Evolutionary conservation across 1,140 invertebrate species (phyloP).

Genomic region (Aphelinus atriplicis): DNA sequence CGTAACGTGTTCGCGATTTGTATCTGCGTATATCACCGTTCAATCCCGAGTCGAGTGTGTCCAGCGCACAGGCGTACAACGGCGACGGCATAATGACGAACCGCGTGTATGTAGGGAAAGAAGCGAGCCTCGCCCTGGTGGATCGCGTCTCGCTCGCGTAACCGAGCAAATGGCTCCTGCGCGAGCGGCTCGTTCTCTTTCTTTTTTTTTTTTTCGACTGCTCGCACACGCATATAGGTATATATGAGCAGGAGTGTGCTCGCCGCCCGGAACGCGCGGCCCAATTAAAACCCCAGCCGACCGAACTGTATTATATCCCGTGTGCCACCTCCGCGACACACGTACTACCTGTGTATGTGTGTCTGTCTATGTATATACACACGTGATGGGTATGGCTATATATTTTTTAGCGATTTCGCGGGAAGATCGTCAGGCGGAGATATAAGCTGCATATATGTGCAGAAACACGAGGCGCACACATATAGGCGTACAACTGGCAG

Average conservation of each 20-base stretch:
- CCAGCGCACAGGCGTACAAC: too few relatives aligned
- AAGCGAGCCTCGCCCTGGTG: conserved; percentile 2
- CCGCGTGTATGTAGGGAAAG: background rate
- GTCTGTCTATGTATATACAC: too few relatives aligned
- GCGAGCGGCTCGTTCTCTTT: background rate
- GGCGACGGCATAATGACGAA: too few relatives aligned
- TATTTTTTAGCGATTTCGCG: conserved; percentile 34
- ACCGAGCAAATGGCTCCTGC: conserved; percentile 26
- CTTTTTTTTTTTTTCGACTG: conserved; percentile 19
- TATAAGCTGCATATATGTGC: background rate
- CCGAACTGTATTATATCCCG: too few relatives aligned
- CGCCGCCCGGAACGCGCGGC: background rate
- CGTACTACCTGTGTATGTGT: too few relatives aligned
- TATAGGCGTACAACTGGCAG: background rate
- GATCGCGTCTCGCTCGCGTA: conserved; percentile 25
- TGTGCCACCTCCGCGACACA: too few relatives aligned
- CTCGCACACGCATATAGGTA: background rate
- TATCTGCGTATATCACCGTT: too few relatives aligned
- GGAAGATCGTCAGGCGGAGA: conserved; percentile 1
- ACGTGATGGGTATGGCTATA: too few relatives aligned
- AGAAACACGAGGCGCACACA: conserved; percentile 21
- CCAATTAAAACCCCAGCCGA: conserved; percentile 18
- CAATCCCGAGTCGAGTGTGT: too few relatives aligned
- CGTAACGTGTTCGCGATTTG: too few relatives aligned
- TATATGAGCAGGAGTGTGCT: too few relatives aligned